Base-by-base conservation (phyloP, 2,888 invertebrate species). In the Sipunculus nudus region DNA sequence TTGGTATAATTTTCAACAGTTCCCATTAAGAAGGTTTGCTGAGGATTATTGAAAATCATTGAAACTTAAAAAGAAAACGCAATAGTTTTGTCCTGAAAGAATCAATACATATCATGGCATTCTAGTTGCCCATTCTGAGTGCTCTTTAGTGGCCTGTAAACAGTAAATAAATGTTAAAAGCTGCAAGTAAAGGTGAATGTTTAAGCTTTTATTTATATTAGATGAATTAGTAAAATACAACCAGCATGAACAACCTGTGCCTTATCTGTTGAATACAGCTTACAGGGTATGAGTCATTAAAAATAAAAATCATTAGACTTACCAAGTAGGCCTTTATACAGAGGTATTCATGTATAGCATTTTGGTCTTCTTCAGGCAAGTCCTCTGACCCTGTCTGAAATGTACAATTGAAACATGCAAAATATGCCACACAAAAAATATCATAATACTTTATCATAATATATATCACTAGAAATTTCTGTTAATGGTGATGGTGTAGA, bases 291-390 rank as follows among this genome's bases (percentile, higher is more conserved):
- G 31, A 28, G n/a, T 6, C 16, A 13, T 10, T 8, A 43, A 21
- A 43, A 6, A 16, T 6, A 28, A 8, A 55, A 21, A 47, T 47
- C 26, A 40, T 49, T 21, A 31, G 25, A 58, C 77, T 67, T 72
- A 85, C 87, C 68, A 96, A 85, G 80, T 95, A 96, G 0, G 92
- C 89, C 83, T 92, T 91, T 76, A 93, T 89, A 82, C 95, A 93
- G 32, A 96, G 86, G 84, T 92, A 92, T 81, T 96, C 96, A 70
- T 92, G 88, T 54, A 95, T 83, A 55, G 82, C 86, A 72, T 81
- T 88, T 81, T 72, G 87, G 84, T 70, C 86, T 79, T 56, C 87
- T 81, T 48, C 86, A 71, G 78, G 86, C 78, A 76, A 73, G 73
- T 84, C 86, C 69, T 72, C 81, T 43, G 82, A 68, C 5, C 84